These are phyloP conservation scores for Alligator sinensis DNA, from an alignment of 2,113 vertebrate species.

Conservation along the genomic window DNA sequence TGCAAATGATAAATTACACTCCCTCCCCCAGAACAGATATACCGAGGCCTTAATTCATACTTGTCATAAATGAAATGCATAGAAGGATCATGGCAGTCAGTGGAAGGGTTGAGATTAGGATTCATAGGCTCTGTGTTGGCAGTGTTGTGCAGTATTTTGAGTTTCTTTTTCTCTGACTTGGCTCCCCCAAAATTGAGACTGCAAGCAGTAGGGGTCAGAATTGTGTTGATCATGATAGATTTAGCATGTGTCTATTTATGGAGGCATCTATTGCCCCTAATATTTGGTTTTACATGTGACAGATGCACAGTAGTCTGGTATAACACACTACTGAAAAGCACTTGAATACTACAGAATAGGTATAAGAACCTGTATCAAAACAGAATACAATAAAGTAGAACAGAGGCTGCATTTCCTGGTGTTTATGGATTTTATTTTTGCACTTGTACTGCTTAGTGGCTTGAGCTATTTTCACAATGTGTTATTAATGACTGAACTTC, in stretches of 20 bases:
- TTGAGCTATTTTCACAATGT: neutral
- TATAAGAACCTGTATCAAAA: neutral
- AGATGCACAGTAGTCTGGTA: rapidly evolving
- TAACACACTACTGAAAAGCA: neutral
- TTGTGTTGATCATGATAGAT: neutral
- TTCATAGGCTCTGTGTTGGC: neutral
- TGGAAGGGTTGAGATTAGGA: neutral
- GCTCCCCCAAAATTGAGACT: neutral
- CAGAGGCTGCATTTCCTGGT: neutral
- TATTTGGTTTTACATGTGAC: neutral
- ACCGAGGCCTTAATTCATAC: neutral
- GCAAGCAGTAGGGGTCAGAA: neutral
- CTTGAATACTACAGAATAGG: no score
- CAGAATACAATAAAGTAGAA: neutral
- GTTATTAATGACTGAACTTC: neutral
- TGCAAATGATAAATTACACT: neutral
- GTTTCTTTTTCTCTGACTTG: neutral
- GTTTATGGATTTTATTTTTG: neutral
- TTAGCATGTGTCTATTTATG: neutral
- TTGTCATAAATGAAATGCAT: neutral
- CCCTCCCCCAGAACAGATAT: no score
- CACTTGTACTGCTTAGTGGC: neutral
- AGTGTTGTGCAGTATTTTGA: neutral
- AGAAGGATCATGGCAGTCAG: neutral
- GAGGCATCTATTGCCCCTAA: neutral